Conservation (phyloP, 2,888 invertebrate species). For the Bibio marci region DNA sequence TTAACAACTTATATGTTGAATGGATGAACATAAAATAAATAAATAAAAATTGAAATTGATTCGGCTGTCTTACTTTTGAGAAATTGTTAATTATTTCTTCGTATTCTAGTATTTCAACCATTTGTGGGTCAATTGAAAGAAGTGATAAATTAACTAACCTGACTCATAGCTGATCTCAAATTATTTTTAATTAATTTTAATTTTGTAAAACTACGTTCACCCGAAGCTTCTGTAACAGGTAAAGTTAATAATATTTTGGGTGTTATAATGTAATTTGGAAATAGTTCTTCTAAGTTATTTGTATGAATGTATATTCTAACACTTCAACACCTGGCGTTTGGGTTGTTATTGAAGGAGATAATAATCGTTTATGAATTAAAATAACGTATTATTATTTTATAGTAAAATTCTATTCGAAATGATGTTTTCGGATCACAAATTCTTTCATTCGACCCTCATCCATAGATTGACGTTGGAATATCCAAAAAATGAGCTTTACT, state of each 20-base stretch:
- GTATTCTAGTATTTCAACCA: too few relatives aligned
- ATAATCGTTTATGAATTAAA: constrained; percentile 5
- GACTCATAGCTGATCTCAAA: constrained; percentile 1
- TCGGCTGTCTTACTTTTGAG: too few relatives aligned
- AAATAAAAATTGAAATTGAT: too few relatives aligned
- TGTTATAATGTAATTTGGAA: constrained; percentile 5
- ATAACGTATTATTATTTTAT: constrained; percentile 5
- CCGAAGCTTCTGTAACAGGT: constrained; percentile 6
- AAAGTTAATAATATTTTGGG: constrained; percentile 5
- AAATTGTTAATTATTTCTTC: too few relatives aligned
- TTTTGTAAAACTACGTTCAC: constrained; percentile 6
- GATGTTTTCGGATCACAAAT: constrained; percentile 3
- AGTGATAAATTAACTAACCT: not conserved
- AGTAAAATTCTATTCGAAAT: constrained; percentile 6
- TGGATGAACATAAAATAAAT: too few relatives aligned
- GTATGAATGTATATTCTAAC: constrained; percentile 3
- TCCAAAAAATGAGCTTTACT: constrained; percentile 5
- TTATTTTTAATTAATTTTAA: constrained; percentile 5
- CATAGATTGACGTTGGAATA: not conserved
- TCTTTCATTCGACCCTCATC: not conserved
- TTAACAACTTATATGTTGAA: too few relatives aligned
- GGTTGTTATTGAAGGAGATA: not conserved
- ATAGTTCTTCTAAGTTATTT: constrained; percentile 2
- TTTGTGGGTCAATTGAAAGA: too few relatives aligned
- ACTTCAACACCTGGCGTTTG: not conserved